Evolutionary conservation across 2,113 vertebrate genomes (phyloP).

Genomic region (Leuciscus idus): DNA sequence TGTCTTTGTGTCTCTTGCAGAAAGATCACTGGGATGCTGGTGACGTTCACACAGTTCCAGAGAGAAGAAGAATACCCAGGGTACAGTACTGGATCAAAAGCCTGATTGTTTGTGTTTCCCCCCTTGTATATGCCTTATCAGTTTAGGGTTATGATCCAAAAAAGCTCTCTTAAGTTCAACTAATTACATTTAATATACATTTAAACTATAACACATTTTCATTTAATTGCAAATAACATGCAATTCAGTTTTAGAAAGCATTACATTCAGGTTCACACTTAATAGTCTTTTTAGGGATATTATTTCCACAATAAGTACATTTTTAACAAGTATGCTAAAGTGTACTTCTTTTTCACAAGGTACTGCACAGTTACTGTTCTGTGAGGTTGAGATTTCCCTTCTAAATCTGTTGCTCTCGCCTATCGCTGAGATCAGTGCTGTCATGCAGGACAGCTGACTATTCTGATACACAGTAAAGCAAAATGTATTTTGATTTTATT

Average conservation of each 20-base stretch:
- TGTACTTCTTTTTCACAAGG: no score
- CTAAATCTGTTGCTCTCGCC: not conserved
- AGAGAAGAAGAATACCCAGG: constrained; percentile 55
- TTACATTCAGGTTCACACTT: no score
- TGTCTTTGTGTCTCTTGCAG: constrained; percentile 47
- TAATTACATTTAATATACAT: no score
- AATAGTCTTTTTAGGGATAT: no score
- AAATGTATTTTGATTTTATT: not conserved
- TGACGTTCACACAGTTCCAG: constrained; percentile 48
- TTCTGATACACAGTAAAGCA: not conserved
- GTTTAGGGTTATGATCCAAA: no score
- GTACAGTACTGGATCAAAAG: not conserved
- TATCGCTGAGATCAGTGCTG: not conserved
- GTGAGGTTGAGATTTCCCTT: not conserved
- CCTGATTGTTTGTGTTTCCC: not conserved
- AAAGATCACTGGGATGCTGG: constrained; percentile 47
- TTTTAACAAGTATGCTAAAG: no score
- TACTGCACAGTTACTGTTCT: not conserved
- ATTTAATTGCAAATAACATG: no score
- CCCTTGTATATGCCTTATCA: no score
- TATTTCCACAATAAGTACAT: no score
- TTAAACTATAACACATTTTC: no score
- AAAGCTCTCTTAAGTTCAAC: no score
- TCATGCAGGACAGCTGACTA: not conserved
- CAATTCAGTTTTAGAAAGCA: no score